phyloP scores from a whole-genome alignment of 2,797 vertebrate genomes.

The Psittacula echo region DNA sequence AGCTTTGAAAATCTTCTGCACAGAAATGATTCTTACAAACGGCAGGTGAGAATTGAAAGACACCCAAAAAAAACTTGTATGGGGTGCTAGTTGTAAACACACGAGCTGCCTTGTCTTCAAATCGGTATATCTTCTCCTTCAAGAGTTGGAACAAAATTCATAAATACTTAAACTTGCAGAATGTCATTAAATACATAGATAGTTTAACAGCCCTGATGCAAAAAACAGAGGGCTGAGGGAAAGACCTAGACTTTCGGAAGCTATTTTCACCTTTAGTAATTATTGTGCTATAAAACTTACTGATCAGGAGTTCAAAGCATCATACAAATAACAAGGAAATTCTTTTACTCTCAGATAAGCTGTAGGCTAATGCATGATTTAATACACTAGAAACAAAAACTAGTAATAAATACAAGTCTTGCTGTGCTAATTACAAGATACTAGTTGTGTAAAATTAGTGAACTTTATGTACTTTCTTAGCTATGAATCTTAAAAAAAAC shows the following conservation, averaged over 20 bases:
- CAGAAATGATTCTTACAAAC: neutral
- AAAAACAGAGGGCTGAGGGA: rapidly evolving
- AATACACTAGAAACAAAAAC: neutral
- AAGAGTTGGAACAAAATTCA: neutral
- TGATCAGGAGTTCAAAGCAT: neutral
- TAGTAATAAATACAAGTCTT: neutral
- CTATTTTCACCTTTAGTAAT: neutral
- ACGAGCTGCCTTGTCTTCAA: neutral
- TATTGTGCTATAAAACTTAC: neutral
- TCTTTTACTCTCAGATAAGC: neutral
- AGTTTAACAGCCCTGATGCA: neutral
- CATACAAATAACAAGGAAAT: neutral
- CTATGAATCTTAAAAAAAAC: neutral
- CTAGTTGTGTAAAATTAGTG: neutral
- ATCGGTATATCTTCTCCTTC: neutral
- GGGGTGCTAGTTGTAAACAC: neutral
- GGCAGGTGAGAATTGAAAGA: neutral
- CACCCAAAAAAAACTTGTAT: neutral
- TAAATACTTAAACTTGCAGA: neutral
- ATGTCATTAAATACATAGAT: neutral
- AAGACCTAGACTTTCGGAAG: neutral
- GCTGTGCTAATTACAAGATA: neutral
- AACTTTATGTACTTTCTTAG: neutral
- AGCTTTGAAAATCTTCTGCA: neutral
- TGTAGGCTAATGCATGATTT: neutral